These are phyloP conservation scores for Antheraea yamamai DNA, from an alignment of 2,888 invertebrate genomes.

Conservation along the genomic window DNA sequence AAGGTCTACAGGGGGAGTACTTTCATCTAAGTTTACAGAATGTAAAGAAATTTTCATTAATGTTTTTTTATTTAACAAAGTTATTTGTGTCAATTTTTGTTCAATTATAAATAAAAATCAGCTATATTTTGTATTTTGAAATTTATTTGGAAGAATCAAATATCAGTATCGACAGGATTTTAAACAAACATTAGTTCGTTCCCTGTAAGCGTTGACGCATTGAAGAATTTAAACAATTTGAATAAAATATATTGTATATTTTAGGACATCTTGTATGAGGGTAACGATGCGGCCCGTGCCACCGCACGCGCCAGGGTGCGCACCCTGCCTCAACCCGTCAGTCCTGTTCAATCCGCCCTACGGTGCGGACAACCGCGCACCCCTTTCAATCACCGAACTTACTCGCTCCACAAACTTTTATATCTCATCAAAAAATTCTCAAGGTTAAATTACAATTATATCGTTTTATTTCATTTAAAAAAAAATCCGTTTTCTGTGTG, in stretches of 20 bases:
- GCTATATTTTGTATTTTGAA: neutral
- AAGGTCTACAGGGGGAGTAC: neutral
- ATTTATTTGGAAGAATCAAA: neutral
- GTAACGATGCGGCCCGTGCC: conserved; percentile 53
- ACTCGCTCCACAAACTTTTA: conserved; percentile 38
- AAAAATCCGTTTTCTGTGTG: conserved; percentile 22
- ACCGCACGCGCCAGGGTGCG: conserved; percentile 67
- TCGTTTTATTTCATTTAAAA: conserved; percentile 14
- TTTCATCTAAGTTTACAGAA: neutral
- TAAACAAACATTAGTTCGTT: neutral
- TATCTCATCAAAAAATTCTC: conserved; percentile 28
- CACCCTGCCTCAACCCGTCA: conserved; percentile 61
- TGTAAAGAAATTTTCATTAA: neutral
- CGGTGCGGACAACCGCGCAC: conserved; percentile 73
- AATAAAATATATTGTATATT: neutral
- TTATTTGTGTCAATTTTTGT: neutral
- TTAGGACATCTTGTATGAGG: conserved; percentile 56
- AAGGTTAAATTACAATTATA: conserved; percentile 27
- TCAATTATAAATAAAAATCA: neutral
- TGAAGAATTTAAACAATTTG: neutral
- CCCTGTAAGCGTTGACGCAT: neutral
- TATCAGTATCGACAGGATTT: neutral
- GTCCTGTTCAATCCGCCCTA: conserved; percentile 70
- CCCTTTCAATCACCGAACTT: conserved; percentile 50
- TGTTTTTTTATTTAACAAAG: neutral